Evolutionary conservation across 2,888 invertebrate species (phyloP), one percentile per base, ranked within the genome.

Genomic region (Hyles lineata): DNA sequence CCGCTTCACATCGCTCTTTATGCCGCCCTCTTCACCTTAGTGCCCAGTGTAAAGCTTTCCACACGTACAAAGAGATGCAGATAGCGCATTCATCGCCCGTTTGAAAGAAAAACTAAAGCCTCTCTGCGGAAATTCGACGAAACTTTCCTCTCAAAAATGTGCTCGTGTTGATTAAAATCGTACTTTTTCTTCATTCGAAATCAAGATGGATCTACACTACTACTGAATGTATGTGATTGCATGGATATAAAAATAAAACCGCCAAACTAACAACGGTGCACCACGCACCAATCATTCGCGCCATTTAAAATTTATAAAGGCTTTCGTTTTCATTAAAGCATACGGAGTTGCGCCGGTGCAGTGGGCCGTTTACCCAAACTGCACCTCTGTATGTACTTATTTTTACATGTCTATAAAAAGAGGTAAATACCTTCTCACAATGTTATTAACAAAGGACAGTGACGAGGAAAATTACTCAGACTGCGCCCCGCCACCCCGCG

Each of bases 401-500:
- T 73, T 70, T 70, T 70, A 72, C 52, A 63, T 35, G 21, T 21
- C 29, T 52, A 71, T 55, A 73, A 73, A 73, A 62, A 61, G 55
- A 62, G 55, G 55, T 73, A 73, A 63, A 55, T 43, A 35, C 61
- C 62, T 55, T 70, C 58, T 35, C 67, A 62, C 75, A 74, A 76
- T 75, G 72, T 75, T 78, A 75, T 75, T 75, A 78, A 78, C 76
- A 77, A 80, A 84, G 84, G 84, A 81, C 84, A 80, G 76, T 80
- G 78, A 83, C 78, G 79, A 86, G 87, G 84, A 86, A 86, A 85
- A 86, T 79, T 76, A 82, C 80, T 78, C 78, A 76, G 77, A 76
- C 76, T 73, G 75, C 73, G 19, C 23, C 58, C 76, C 78, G 76
- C 74, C 75, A 77, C 70, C 75, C 62, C 73, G 70, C 74, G 71